These are phyloP conservation scores for Lontra canadensis DNA, from an alignment of 2,113 vertebrate genomes.

Conservation along the genomic window DNA sequence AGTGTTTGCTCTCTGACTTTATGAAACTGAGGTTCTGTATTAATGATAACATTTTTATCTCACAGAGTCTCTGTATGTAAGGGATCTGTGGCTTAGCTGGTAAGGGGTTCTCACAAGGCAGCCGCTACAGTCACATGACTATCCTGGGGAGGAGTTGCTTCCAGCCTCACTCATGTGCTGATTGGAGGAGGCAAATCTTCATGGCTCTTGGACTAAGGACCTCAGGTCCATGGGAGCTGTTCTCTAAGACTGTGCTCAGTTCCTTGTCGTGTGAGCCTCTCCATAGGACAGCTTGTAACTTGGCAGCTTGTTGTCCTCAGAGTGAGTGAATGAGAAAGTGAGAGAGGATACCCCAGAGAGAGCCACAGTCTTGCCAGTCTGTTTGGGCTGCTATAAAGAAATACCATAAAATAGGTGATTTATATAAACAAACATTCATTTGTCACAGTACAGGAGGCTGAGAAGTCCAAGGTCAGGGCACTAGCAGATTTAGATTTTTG, in stretches of 20 bases:
- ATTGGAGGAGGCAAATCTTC: background rate
- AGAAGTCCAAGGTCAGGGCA: background rate
- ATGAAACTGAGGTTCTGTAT: background rate
- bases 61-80: background rate
- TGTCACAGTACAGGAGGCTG: background rate
- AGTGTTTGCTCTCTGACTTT: background rate
- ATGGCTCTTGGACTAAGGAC: background rate
- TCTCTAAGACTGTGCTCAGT: too few species aligned
- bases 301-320: background rate
- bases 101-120: background rate
- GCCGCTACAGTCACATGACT: background rate
- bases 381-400: background rate
- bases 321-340: background rate
- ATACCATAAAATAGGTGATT: background rate
- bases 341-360: background rate
- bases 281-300: background rate
- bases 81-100: background rate
- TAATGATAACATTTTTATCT: background rate
- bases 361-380: background rate
- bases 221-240: background rate
- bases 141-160: background rate
- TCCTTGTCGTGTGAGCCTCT: background rate
- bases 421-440: background rate
- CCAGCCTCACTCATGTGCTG: background rate
- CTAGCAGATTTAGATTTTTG: background rate